phyloP scores from a whole-genome alignment of 2,888 invertebrate species.

The Gibbula magus region DNA sequence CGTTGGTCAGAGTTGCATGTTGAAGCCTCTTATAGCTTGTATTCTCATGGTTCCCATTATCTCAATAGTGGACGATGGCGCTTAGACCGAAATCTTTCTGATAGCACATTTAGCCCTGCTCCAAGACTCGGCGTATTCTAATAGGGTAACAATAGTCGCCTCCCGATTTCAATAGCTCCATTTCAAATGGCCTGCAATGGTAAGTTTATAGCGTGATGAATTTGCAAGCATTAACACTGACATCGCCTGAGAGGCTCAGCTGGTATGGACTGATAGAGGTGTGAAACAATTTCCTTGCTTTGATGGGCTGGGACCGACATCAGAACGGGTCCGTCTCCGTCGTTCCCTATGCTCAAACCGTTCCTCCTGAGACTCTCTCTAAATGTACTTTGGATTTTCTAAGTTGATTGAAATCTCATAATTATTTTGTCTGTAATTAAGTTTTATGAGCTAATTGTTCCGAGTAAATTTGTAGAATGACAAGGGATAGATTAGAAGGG shows the following conservation, averaged over 20 bases:
- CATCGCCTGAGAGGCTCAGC: constrained; percentile 45
- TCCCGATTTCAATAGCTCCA: constrained; percentile 22
- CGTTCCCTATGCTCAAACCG: background rate
- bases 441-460: constrained; percentile 50
- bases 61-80: background rate
- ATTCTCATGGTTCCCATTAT: constrained; percentile 17
- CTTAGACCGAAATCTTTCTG: background rate
- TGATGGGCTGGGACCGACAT: constrained; percentile 31
- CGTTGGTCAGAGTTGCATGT: background rate
- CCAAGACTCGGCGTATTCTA: constrained; percentile 12
- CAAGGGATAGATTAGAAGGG: constrained; percentile 31
- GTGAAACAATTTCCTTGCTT: constrained; percentile 54
- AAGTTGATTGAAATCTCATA: constrained; percentile 49
- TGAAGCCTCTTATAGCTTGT: background rate
- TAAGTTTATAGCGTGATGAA: constrained; percentile 26
- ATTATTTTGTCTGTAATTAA: constrained; percentile 50
- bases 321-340: background rate
- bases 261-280: constrained; percentile 46
- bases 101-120: constrained; percentile 19
- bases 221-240: constrained; percentile 19
- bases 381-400: constrained; percentile 31
- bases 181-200: constrained; percentile 11
- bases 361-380: constrained; percentile 12
- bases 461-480: constrained; percentile 31
- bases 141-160: constrained; percentile 20